Conservation (phyloP, 2,888 invertebrate genomes). For the Amiota minor region DNA sequence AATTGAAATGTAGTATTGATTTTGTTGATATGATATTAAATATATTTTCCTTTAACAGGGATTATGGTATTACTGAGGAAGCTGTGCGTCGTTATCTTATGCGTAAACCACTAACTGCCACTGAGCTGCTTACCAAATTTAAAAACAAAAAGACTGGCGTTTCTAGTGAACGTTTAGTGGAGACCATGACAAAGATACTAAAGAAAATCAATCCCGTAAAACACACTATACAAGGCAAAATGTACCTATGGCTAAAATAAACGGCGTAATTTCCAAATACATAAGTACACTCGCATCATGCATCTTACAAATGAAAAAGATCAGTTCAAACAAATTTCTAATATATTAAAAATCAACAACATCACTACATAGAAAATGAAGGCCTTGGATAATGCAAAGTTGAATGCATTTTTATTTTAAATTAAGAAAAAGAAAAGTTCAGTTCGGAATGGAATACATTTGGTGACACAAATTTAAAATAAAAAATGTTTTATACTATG, state of each 20-base stretch:
- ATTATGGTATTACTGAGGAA: conserved; percentile 94
- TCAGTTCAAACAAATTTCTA: too few species aligned
- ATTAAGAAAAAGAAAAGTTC: too few species aligned
- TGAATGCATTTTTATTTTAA: too few species aligned
- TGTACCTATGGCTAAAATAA: conserved; percentile 89
- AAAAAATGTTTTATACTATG: too few species aligned
- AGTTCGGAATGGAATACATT: too few species aligned
- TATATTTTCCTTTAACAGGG: conserved; percentile 74
- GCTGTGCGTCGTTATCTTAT: conserved; percentile 94
- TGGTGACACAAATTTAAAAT: too few species aligned
- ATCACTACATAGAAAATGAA: neutral
- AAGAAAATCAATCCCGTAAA: conserved; percentile 95
- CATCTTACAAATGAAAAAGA: too few species aligned
- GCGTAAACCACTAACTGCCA: conserved; percentile 98
- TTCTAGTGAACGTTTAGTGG: conserved; percentile 91
- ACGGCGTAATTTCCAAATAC: neutral
- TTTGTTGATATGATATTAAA: neutral
- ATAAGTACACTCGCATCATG: neutral
- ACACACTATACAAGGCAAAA: conserved; percentile 92
- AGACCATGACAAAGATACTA: conserved; percentile 94
- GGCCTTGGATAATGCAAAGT: neutral
- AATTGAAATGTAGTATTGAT: neutral
- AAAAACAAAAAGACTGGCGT: conserved; percentile 94
- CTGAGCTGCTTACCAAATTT: conserved; percentile 94
- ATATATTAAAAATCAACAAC: too few species aligned